Conservation (phyloP, 2,113 vertebrate genomes). For the Andinoacara biseriatus region DNA sequence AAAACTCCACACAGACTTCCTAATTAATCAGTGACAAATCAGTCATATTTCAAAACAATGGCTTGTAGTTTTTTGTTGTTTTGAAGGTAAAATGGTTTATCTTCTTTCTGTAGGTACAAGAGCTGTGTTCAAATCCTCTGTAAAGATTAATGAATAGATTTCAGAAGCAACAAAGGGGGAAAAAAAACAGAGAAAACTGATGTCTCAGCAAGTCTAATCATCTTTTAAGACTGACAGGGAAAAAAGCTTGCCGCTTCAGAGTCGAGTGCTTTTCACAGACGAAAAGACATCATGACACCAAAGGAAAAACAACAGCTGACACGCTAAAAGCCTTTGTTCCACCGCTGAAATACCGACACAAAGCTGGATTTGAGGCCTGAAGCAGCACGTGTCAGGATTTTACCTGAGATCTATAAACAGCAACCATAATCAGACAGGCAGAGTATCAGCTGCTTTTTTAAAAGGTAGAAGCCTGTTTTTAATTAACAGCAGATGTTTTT, state of each 20-base stretch:
- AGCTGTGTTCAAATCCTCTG: slow-evolving; percentile 2
- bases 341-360: slow-evolving; percentile 19
- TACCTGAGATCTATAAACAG: slow-evolving; percentile 23
- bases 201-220: slow-evolving; percentile 44
- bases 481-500: slow-evolving; percentile 66
- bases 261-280: slow-evolving; percentile 34
- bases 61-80: neutral
- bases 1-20: neutral
- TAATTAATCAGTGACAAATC: neutral
- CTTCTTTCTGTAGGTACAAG: neutral
- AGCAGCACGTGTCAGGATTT: slow-evolving; percentile 17
- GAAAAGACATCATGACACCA: slow-evolving; percentile 31
- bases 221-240: slow-evolving; percentile 30
- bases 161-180: slow-evolving; percentile 20
- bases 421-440: slow-evolving; percentile 36
- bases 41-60: neutral
- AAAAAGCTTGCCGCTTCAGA: slow-evolving; percentile 37
- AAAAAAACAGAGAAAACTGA: slow-evolving; percentile 6
- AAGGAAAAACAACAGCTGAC: slow-evolving; percentile 51
- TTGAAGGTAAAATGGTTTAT: neutral
- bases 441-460: slow-evolving; percentile 43
- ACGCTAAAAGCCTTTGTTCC: slow-evolving; percentile 38
- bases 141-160: slow-evolving; percentile 31
- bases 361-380: slow-evolving; percentile 26
- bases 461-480: slow-evolving; percentile 57